Evolutionary conservation across 2,888 invertebrate species (phyloP).

Genomic region (Andrena trimmerana): DNA sequence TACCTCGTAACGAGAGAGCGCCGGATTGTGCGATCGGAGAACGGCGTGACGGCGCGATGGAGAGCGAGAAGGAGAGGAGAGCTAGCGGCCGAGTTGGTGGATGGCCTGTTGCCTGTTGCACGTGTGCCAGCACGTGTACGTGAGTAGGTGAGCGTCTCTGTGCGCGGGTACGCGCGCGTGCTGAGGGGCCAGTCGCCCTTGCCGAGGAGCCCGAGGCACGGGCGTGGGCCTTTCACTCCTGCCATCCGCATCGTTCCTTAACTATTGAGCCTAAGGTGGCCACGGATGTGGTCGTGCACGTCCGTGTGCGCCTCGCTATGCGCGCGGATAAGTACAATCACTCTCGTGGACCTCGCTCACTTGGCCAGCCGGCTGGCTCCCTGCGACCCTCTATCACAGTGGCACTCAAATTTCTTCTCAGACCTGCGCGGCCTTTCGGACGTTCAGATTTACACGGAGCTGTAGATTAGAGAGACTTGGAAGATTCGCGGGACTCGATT

Average conservation of each 20-base stretch:
- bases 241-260: constrained; percentile 84
- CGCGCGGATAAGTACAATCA: constrained; percentile 74
- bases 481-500: neutral
- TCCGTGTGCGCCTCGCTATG: constrained; percentile 57
- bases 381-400: constrained; percentile 70
- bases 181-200: constrained; percentile 84
- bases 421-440: no score
- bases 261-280: constrained; percentile 68
- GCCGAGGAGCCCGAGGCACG: constrained; percentile 84
- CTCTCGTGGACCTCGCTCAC: constrained; percentile 70
- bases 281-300: constrained; percentile 19
- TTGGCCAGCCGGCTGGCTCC: constrained; percentile 42
- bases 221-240: constrained; percentile 86
- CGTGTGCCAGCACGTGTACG: constrained; percentile 69
- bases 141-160: constrained; percentile 39
- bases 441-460: neutral
- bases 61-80: constrained; percentile 37
- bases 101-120: constrained; percentile 71
- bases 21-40: constrained; percentile 66
- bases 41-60: constrained; percentile 43
- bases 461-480: neutral
- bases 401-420: constrained; percentile 70
- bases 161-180: constrained; percentile 64
- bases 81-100: constrained; percentile 66
- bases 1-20: constrained; percentile 53